A percentile compares a stretch with the other conserved stretches of the same genome.
These are phyloP conservation scores for Pelodytes ibericus DNA, from an alignment of 2,797 vertebrate species.

Conservation along the genomic window DNA sequence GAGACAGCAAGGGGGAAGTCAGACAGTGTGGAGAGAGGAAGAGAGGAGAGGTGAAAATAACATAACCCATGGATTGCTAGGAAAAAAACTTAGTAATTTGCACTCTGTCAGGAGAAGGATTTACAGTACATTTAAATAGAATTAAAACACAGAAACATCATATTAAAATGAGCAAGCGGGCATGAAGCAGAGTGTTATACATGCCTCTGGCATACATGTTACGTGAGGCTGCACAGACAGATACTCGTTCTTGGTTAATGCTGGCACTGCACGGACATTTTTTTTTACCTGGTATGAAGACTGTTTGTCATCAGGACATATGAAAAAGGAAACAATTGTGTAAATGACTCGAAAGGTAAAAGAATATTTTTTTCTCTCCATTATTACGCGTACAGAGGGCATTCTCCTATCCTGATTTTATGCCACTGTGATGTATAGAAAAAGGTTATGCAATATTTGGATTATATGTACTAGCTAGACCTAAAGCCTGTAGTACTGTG, in stretches of 20 bases:
- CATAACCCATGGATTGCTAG: background rate
- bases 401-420: too few relatives aligned
- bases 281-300: conserved; percentile 53
- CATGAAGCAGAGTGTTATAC: conserved; percentile 17
- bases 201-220: background rate
- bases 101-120: background rate
- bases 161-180: conserved; percentile 13
- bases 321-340: conserved; percentile 40
- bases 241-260: conserved; percentile 20
- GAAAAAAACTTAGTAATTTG: background rate
- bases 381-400: too few relatives aligned
- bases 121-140: background rate
- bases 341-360: conserved; percentile 5
- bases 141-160: background rate
- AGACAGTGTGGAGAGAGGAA: conserved; percentile 2
- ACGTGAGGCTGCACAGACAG: conserved; percentile 1
- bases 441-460: too few relatives aligned
- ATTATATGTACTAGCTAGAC: too few relatives aligned
- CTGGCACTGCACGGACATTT: background rate
- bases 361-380: background rate
- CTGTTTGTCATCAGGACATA: conserved; percentile 45
- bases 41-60: background rate
- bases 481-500: too few relatives aligned
- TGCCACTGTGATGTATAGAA: too few relatives aligned
- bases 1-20: background rate